Conservation (phyloP, 2,888 invertebrate genomes). For the Prosopocoilus inquinatus region DNA sequence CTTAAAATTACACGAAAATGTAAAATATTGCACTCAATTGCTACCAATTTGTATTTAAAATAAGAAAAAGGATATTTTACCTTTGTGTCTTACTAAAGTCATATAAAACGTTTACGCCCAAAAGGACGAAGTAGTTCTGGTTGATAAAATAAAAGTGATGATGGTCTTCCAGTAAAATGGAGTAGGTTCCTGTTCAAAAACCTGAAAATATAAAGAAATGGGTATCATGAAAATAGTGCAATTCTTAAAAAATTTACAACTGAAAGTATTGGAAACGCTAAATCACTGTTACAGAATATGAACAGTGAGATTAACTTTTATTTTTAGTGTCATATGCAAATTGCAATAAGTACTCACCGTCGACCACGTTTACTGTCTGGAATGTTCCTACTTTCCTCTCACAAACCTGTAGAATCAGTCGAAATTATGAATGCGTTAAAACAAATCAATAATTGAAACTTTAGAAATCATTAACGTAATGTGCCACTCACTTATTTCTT, state of each 20-base stretch:
- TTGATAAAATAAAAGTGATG: constrained; percentile 18
- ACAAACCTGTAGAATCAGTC: neutral
- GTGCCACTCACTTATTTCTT: neutral
- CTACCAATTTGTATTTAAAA: no score
- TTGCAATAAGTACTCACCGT: neutral
- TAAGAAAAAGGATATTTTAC: constrained; percentile 56
- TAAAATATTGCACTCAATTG: no score
- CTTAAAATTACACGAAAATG: no score
- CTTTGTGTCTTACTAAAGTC: constrained; percentile 94
- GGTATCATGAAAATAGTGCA: neutral
- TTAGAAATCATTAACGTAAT: neutral
- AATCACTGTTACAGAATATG: no score
- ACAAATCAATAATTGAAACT: neutral
- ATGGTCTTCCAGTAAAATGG: constrained; percentile 4
- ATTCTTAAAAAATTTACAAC: neutral
- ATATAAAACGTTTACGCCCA: constrained; percentile 92
- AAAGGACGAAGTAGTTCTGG: constrained; percentile 64
- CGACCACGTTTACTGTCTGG: neutral
- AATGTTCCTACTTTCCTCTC: neutral
- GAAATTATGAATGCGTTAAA: neutral
- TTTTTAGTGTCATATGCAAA: neutral
- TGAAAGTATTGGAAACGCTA: neutral
- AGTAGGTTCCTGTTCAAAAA: constrained; percentile 1
- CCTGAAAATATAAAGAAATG: neutral
- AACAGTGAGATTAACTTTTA: neutral